Conservation (phyloP, 2,113 vertebrate species). For the Chelonoidis abingdonii region DNA sequence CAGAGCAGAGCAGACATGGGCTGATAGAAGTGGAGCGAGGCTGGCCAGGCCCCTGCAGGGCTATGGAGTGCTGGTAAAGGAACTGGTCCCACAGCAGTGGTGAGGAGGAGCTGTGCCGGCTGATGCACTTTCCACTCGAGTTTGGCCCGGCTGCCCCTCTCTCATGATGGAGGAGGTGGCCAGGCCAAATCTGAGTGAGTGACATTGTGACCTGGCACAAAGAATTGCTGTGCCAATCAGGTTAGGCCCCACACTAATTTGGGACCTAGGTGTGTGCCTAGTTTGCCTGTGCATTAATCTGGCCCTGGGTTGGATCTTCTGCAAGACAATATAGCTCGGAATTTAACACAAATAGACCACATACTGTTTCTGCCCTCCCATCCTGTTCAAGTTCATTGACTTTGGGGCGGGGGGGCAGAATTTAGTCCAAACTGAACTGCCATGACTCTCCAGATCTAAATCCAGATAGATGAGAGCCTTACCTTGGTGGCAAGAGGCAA, state of each 20-base stretch:
- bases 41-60: no score
- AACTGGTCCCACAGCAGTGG: background rate
- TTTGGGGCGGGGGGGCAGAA: background rate
- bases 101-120: background rate
- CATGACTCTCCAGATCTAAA: background rate
- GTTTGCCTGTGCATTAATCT: background rate
- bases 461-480: conserved; percentile 2
- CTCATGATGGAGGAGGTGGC: background rate
- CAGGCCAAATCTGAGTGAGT: background rate
- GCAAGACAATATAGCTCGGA: rapidly evolving
- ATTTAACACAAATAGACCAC: background rate
- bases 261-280: background rate
- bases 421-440: background rate
- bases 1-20: background rate
- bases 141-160: background rate
- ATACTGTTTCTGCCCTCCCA: background rate
- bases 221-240: background rate
- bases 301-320: background rate
- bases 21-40: no score
- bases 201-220: background rate
- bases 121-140: background rate
- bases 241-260: background rate
- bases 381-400: background rate
- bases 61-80: background rate
- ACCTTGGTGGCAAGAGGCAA: background rate